Percentiles rank a stretch among this genome's conserved stretches.
phyloP scores from a whole-genome alignment of 2,888 invertebrate genomes.

The Xylota segnis region DNA sequence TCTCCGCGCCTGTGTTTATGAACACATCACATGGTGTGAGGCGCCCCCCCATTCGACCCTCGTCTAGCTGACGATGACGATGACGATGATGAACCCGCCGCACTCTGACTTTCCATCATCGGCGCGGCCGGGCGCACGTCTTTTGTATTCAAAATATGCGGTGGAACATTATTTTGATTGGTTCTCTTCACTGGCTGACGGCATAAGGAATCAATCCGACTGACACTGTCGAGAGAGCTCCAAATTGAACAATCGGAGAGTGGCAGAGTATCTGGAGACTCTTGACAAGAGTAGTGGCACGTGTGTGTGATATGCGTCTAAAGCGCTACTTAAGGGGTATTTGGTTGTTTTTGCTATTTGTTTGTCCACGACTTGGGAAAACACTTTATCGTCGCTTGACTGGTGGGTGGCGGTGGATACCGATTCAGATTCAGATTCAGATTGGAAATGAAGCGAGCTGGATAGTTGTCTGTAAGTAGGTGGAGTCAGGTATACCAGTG shows the following conservation, averaged over 20 bases:
- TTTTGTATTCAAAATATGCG: conserved; percentile 44
- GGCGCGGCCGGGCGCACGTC: background rate
- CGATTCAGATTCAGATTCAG: too few species aligned
- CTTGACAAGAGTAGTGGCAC: conserved; percentile 30
- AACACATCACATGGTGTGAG: conserved; percentile 52
- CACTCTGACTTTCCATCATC: conserved; percentile 19
- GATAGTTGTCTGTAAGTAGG: too few species aligned
- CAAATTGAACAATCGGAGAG: conserved; percentile 38
- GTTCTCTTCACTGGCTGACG: conserved; percentile 39
- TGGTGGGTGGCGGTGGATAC: background rate
- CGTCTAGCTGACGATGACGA: conserved; percentile 42
- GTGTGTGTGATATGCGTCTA: conserved; percentile 23
- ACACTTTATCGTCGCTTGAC: conserved; percentile 19
- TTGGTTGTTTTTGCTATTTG: conserved; percentile 3
- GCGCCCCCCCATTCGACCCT: conserved; percentile 32
- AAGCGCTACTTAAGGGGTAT: conserved; percentile 32
- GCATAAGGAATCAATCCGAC: conserved; percentile 44
- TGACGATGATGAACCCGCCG: conserved; percentile 48
- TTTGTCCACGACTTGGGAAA: background rate
- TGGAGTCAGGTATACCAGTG: too few species aligned
- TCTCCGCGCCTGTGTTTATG: conserved; percentile 19
- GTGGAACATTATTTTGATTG: conserved; percentile 46
- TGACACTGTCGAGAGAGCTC: conserved; percentile 47
- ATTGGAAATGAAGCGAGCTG: too few species aligned
- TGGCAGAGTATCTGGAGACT: conserved; percentile 16